phyloP scores from a whole-genome alignment of 2,888 invertebrate genomes.

The Lithosia quadra region DNA sequence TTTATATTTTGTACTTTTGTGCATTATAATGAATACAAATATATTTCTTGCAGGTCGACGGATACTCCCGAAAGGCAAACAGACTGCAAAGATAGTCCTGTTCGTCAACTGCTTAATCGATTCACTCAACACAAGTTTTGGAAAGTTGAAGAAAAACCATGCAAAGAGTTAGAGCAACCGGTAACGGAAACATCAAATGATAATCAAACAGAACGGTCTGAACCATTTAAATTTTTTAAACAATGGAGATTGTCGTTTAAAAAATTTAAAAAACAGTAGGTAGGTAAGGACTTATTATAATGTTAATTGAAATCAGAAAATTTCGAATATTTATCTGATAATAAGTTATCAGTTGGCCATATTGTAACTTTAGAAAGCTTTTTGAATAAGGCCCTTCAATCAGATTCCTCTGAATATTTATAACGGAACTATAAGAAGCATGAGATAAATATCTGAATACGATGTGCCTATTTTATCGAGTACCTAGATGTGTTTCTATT shows the following conservation, averaged over 20 bases:
- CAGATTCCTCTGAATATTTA: not conserved
- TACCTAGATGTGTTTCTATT: not conserved
- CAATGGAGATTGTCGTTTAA: slow-evolving; percentile 1
- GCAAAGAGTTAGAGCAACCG: not conserved
- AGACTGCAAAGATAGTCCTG: slow-evolving; percentile 3
- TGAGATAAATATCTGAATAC: not conserved
- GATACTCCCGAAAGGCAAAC: not conserved
- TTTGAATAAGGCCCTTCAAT: not conserved
- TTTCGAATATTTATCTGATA: not conserved
- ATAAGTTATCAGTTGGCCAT: not conserved
- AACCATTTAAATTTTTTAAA: not conserved
- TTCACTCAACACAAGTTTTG: not conserved
- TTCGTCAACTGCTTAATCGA: not conserved
- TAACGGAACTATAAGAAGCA: not conserved
- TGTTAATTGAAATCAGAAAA: not conserved
- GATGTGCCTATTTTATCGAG: not conserved
- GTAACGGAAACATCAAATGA: not conserved
- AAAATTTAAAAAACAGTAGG: not conserved
- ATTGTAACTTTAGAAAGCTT: not conserved
- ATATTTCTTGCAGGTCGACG: not conserved
- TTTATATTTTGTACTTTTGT: not conserved
- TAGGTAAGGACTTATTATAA: not conserved
- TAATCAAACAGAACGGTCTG: not conserved
- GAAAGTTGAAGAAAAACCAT: not conserved
- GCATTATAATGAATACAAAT: not conserved